phyloP scores from a whole-genome alignment of 2,888 invertebrate species.

The Choristoneura rosaceana region DNA sequence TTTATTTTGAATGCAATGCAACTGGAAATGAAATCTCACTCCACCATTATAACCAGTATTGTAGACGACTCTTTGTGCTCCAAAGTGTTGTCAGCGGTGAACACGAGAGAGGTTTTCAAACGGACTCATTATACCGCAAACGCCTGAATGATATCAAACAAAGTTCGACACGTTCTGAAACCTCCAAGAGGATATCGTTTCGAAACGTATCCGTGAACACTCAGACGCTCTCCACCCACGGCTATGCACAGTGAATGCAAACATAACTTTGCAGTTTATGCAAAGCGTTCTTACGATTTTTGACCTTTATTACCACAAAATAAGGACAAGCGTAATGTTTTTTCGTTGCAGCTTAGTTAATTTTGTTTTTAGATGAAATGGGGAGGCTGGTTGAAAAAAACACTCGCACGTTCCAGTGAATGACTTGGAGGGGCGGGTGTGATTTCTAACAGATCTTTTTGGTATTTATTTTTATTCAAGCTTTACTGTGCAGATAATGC shows the following conservation, averaged over 20 bases:
- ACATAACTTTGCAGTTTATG: slow-evolving; percentile 26
- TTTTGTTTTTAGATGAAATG: slow-evolving; percentile 50
- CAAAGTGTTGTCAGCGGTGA: slow-evolving; percentile 12
- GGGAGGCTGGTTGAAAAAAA: slow-evolving; percentile 36
- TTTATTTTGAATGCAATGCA: not conserved
- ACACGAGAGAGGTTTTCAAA: slow-evolving; percentile 35
- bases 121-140: slow-evolving; percentile 37
- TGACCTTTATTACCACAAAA: slow-evolving; percentile 41
- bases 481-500: not conserved
- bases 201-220: slow-evolving; percentile 47
- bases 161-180: slow-evolving; percentile 40
- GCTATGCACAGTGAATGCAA: slow-evolving; percentile 31
- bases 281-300: slow-evolving; percentile 35
- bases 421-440: slow-evolving; percentile 53
- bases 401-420: slow-evolving; percentile 40
- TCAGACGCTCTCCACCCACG: slow-evolving; percentile 57
- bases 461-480: slow-evolving; percentile 51
- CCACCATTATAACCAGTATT: not conserved
- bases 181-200: slow-evolving; percentile 40
- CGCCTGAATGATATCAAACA: slow-evolving; percentile 42
- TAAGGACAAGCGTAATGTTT: slow-evolving; percentile 41
- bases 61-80: slow-evolving; percentile 22
- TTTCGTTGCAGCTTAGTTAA: slow-evolving; percentile 38
- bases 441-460: slow-evolving; percentile 37
- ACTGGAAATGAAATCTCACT: not conserved